Conservation (phyloP, 1,140 invertebrate species). For the Goniozus legneri region DNA sequence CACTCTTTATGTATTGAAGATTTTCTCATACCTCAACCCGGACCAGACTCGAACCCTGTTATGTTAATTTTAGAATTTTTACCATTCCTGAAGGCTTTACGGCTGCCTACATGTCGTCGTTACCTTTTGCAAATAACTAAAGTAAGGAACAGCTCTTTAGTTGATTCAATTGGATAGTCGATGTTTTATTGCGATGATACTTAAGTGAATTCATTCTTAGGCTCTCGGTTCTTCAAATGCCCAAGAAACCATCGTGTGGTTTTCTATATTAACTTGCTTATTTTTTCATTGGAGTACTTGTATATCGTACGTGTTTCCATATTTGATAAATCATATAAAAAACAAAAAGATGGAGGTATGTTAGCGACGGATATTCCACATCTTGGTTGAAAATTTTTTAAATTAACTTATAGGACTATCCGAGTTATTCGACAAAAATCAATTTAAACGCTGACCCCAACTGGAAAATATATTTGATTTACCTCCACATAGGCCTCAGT, state of each 20-base stretch:
- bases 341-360: slow-evolving; percentile 19
- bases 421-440: not conserved
- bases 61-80: slow-evolving; percentile 28
- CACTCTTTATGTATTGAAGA: slow-evolving; percentile 30
- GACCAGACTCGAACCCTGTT: slow-evolving; percentile 20
- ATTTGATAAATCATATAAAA: slow-evolving; percentile 27
- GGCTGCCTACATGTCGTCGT: slow-evolving; percentile 23
- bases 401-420: not conserved
- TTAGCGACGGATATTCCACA: not conserved
- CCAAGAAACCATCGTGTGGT: slow-evolving; percentile 27
- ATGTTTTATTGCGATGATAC: too few species aligned
- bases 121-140: slow-evolving; percentile 25
- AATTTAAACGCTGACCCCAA: not conserved
- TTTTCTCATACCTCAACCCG: slow-evolving; percentile 9
- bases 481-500: slow-evolving; percentile 32
- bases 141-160: slow-evolving; percentile 22
- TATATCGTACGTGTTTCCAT: slow-evolving; percentile 30
- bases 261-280: slow-evolving; percentile 26
- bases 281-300: slow-evolving; percentile 42
- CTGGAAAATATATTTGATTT: slow-evolving; percentile 27
- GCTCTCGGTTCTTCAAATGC: slow-evolving; percentile 16
- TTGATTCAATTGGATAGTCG: too few species aligned
- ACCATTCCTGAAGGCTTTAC: slow-evolving; percentile 29
- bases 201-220: too few species aligned
- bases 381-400: not conserved